Percentiles rank a stretch among this genome's conserved stretches.
These are phyloP conservation scores for Enoplosus armatus DNA, from an alignment of 2,797 vertebrate species.

Conservation along the genomic window DNA sequence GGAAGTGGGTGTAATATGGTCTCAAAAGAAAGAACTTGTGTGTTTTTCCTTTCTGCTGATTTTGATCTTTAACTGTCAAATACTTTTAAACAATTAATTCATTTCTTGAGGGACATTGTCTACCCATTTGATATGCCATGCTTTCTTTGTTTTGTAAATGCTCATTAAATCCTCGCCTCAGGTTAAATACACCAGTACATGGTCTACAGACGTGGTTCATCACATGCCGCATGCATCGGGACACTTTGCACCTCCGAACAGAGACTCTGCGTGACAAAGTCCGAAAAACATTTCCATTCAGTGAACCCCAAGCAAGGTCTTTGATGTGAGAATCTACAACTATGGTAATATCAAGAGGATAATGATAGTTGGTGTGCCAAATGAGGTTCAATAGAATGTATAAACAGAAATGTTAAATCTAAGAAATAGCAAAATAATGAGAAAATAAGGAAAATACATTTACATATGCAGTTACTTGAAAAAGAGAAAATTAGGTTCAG, in stretches of 20 bases:
- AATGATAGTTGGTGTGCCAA: slow-evolving; percentile 30
- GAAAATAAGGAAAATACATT: slow-evolving; percentile 10
- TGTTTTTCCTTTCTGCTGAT: slow-evolving; percentile 49
- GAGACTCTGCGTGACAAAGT: slow-evolving; percentile 47
- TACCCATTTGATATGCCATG: slow-evolving; percentile 64
- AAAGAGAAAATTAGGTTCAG: background rate
- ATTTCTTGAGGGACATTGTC: slow-evolving; percentile 65
- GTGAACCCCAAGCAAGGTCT: slow-evolving; percentile 43
- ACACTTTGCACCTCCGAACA: slow-evolving; percentile 56
- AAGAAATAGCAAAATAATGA: slow-evolving; percentile 8
- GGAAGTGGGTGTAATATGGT: slow-evolving; percentile 25
- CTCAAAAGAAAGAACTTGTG: slow-evolving; percentile 35
- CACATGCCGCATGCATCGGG: slow-evolving; percentile 54
- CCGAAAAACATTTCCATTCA: slow-evolving; percentile 31
- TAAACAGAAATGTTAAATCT: slow-evolving; percentile 29
- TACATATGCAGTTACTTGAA: slow-evolving; percentile 9
- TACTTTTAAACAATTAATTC: slow-evolving; percentile 65
- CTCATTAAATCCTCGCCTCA: slow-evolving; percentile 80
- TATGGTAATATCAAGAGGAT: slow-evolving; percentile 38
- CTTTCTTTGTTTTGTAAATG: slow-evolving; percentile 76
- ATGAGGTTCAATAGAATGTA: slow-evolving; percentile 32
- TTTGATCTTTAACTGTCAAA: slow-evolving; percentile 70
- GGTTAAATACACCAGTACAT: slow-evolving; percentile 72
- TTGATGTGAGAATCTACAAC: slow-evolving; percentile 51
- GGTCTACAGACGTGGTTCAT: slow-evolving; percentile 62